Evolutionary conservation across 2,888 invertebrate genomes (phyloP), one percentile per base, ranked within the genome.

Genomic region (Parnassius apollo): DNA sequence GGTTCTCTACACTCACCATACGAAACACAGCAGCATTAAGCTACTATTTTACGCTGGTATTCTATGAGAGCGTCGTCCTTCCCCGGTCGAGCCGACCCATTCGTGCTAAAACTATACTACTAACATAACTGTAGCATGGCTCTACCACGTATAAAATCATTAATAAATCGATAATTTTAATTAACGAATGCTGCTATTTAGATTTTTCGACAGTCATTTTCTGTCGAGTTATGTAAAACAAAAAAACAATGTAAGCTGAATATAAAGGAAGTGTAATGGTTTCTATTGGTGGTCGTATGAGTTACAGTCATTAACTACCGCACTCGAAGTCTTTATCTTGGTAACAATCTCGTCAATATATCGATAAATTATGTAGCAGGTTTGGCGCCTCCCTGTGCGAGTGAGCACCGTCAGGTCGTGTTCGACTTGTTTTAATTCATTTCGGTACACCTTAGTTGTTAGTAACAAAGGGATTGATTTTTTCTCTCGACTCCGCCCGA

Each of bases 401-500:
- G 67, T 73, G 59, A 64, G 68, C 74, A 73, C 73, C 79, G 81
- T 76, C 81, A 76, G 82, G 74, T 77, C 75, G 79, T 78, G 78
- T 81, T 81, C 69, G 71, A 75, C 68, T 78, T 75, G 73, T 81
- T 86, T 87, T 84, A 80, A 83, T 85, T 87, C 84, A 79, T 84
- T 87, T 87, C 78, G 81, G 83, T 88, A 85, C 87, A 88, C 86
- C 88, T 86, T 85, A 90, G 88, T 86, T 89, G 88, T 87, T 87
- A 80, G 85, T 85, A 88, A 90, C 90, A 91, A 91, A 89, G 84
- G 88, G 82, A 83, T 88, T 81, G 80, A 79, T 88, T 90, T 91
- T 80, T 76, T 85, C 78, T 81, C 74, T 82, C 77, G 70, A 71
- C 81, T 82, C 81, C 81, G 80, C 81, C 82, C 75, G 80, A 80